Conservation (phyloP, 2,113 vertebrate genomes). For the Phainopepla nitens region DNA sequence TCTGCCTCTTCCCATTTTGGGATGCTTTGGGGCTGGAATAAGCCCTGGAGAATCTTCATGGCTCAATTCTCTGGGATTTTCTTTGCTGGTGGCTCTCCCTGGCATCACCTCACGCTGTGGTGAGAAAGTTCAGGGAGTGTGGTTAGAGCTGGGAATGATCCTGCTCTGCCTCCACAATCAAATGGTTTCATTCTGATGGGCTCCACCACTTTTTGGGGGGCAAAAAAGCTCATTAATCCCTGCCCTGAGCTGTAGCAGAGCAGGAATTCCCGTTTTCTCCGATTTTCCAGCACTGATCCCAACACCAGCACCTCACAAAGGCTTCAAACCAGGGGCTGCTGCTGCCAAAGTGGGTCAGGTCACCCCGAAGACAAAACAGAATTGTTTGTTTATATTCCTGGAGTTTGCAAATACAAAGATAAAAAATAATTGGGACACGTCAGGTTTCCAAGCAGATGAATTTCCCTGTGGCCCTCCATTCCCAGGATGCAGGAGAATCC, state of each 20-base stretch:
- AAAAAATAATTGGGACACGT: background rate
- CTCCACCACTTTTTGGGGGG: rapidly evolving
- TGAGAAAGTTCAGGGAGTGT: background rate
- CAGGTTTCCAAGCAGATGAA: background rate
- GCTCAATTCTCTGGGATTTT: background rate
- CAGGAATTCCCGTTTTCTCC: background rate
- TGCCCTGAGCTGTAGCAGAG: background rate
- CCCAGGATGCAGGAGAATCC: background rate
- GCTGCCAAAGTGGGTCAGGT: background rate
- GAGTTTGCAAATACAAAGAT: background rate
- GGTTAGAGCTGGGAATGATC: background rate
- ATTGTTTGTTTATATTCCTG: background rate
- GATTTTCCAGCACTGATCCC: background rate
- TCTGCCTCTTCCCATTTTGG: background rate
- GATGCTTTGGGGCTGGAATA: background rate
- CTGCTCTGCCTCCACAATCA: rapidly evolving
- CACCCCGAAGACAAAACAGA: background rate
- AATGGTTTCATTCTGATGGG: rapidly evolving
- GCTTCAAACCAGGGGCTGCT: background rate
- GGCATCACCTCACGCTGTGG: background rate
- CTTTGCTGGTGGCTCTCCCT: background rate
- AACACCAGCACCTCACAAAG: background rate
- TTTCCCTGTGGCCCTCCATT: rapidly evolving
- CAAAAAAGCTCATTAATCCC: background rate
- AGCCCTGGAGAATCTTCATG: background rate